A percentile compares a stretch with the other conserved stretches of the same genome.
These are phyloP conservation scores for Metaphire vulgaris DNA, from an alignment of 1,140 invertebrate species.

Conservation along the genomic window DNA sequence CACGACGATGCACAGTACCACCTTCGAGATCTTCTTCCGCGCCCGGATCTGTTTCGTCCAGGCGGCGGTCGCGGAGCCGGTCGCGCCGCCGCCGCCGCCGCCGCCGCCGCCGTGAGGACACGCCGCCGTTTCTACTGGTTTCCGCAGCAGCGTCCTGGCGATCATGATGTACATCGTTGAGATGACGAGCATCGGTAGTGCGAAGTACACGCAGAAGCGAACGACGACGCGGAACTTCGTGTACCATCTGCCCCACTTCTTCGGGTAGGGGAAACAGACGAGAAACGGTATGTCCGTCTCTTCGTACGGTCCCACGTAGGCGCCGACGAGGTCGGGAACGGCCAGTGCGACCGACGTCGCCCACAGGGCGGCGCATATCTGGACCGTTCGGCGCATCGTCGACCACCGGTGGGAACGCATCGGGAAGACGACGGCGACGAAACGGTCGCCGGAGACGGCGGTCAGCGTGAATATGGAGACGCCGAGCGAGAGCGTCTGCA, in stretches of 20 bases:
- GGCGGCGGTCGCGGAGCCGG: no score
- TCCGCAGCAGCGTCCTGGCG: slow-evolving; percentile 73
- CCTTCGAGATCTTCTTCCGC: background rate
- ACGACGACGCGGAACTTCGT: slow-evolving; percentile 63
- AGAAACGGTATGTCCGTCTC: slow-evolving; percentile 69
- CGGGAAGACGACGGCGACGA: background rate
- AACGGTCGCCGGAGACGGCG: slow-evolving; percentile 74
- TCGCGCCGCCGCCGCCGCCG: no score
- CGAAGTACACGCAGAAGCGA: slow-evolving; percentile 74
- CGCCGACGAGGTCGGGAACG: background rate
- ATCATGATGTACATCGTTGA: slow-evolving; percentile 78
- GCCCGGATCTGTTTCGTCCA: background rate
- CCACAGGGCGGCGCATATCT: slow-evolving; percentile 4
- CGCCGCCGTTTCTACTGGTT: slow-evolving; percentile 54
- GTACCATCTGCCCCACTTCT: slow-evolving; percentile 63
- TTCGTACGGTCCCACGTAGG: slow-evolving; percentile 30
- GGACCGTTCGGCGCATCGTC: background rate
- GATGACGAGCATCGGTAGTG: slow-evolving; percentile 73
- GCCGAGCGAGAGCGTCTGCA: slow-evolving; percentile 77
- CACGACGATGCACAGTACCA: background rate
- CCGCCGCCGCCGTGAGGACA: slow-evolving; percentile 18
- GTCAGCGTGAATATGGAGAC: slow-evolving; percentile 84
- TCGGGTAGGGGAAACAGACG: slow-evolving; percentile 57
- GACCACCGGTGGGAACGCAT: background rate
- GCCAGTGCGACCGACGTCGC: background rate